Percentiles rank a stretch among this genome's conserved stretches.
Evolutionary conservation across 2,888 invertebrate genomes (phyloP).

Genomic region (Eristalis pertinax): DNA sequence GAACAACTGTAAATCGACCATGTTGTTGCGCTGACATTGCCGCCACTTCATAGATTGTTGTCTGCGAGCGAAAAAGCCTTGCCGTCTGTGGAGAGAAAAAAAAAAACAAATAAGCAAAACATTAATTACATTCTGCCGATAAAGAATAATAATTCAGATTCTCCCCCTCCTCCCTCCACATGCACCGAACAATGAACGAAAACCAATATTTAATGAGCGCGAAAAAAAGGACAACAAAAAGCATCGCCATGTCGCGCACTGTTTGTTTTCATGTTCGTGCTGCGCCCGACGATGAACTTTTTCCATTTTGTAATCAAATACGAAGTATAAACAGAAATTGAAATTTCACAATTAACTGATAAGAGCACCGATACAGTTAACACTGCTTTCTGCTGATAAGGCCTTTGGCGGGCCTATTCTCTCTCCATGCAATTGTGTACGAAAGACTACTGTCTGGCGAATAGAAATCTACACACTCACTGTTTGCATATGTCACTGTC

Average conservation of each 20-base stretch:
- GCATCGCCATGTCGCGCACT: not conserved
- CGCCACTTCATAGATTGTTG: not conserved
- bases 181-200: not conserved
- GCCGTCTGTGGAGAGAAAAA: not conserved
- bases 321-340: not conserved
- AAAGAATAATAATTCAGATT: not conserved
- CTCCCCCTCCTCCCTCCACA: not conserved
- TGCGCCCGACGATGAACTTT: not conserved
- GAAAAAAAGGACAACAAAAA: not conserved
- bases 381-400: not conserved
- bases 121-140: slow-evolving; percentile 8
- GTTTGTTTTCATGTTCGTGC: not conserved
- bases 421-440: not conserved
- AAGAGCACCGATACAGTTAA: not conserved
- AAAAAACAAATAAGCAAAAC: not conserved
- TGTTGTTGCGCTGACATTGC: not conserved
- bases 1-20: not conserved
- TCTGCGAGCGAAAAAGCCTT: not conserved
- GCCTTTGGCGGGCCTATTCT: not conserved
- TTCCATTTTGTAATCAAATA: not conserved
- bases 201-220: not conserved
- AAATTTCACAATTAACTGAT: not conserved
- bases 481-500: slow-evolving; percentile 13
- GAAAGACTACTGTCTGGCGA: not conserved
- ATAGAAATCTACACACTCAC: not conserved